These are phyloP conservation scores for Actenoides lindsayi DNA, from an alignment of 2,113 vertebrate species.

Conservation along the genomic window DNA sequence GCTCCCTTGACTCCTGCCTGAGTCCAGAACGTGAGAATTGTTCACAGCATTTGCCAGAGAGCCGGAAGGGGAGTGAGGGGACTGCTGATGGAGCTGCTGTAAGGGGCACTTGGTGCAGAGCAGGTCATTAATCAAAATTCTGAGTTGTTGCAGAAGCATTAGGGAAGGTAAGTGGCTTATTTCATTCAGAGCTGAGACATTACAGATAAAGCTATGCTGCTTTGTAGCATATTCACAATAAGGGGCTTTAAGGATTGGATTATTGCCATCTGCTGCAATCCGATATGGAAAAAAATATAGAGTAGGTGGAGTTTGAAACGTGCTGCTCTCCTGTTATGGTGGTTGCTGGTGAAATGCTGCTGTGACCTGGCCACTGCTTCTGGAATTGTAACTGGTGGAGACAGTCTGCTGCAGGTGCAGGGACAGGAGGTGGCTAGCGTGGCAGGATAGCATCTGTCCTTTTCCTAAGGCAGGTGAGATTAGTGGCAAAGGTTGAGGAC, in stretches of 20 bases:
- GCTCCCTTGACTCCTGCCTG: neutral
- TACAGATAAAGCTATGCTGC: neutral
- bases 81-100: neutral
- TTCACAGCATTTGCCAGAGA: neutral
- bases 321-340: neutral
- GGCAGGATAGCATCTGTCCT: neutral
- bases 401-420: neutral
- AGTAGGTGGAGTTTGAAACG: neutral
- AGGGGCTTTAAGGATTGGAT: neutral
- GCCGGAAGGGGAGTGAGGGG: neutral
- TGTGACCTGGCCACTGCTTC: neutral
- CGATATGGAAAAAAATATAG: neutral
- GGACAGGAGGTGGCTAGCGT: neutral
- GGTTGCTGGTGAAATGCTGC: neutral
- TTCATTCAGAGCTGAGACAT: neutral
- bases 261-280: neutral
- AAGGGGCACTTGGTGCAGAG: neutral
- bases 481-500: neutral
- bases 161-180: constrained; percentile 21
- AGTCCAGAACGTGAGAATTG: neutral
- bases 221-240: neutral
- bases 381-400: neutral
- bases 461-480: neutral
- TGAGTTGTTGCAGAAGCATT: neutral
- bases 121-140: neutral